Conservation (phyloP, 2,888 invertebrate genomes). For the Onchidella celtica region DNA sequence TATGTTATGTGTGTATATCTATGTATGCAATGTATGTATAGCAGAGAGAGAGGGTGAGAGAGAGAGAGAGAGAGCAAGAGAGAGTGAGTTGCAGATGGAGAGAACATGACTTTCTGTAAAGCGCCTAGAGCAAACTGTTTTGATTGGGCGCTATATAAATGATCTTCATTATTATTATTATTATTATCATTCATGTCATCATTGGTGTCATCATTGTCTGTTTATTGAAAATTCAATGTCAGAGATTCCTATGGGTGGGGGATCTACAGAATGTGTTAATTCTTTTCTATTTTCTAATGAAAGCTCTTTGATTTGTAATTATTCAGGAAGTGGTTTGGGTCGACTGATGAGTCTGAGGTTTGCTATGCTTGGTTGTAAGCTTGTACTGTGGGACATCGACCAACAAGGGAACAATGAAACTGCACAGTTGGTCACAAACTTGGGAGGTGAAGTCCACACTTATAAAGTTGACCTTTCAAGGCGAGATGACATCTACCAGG, state of each 20-base stretch:
- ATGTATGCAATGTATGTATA: too few species aligned
- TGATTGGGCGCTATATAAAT: too few species aligned
- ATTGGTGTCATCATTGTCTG: too few species aligned
- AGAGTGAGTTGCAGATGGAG: too few species aligned
- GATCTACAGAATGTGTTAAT: neutral
- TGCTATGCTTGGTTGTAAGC: conserved; percentile 71
- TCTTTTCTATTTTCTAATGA: neutral
- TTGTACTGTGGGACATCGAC: conserved; percentile 79
- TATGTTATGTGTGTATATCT: too few species aligned
- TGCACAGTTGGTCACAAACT: conserved; percentile 59
- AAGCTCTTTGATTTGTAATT: neutral
- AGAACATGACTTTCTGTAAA: too few species aligned
- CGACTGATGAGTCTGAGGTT: conserved; percentile 74
- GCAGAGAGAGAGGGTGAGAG: too few species aligned
- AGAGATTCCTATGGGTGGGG: neutral
- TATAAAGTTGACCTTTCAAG: conserved; percentile 76
- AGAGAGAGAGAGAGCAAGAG: too few species aligned
- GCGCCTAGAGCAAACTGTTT: too few species aligned
- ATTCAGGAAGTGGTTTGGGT: conserved; percentile 79
- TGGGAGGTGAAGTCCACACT: conserved; percentile 56
- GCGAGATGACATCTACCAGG: conserved; percentile 70
- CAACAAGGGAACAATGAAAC: conserved; percentile 72
- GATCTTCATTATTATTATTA: too few species aligned
- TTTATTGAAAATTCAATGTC: too few species aligned
- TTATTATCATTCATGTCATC: too few species aligned